Conservation (phyloP, 2,888 invertebrate genomes). For the Scaptomyza reducta region DNA sequence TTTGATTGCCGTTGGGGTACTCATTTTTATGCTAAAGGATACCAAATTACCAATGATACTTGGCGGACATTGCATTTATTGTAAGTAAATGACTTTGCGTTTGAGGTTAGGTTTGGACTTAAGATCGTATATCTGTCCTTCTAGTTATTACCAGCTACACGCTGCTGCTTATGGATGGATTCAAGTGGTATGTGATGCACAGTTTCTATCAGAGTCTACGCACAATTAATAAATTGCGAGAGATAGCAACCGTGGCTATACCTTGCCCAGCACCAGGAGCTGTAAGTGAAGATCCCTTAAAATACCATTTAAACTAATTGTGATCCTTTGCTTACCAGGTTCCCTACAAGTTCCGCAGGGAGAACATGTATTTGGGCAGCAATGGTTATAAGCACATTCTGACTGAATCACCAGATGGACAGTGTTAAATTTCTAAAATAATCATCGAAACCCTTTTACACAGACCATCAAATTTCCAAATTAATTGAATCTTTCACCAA, state of each 20-base stretch:
- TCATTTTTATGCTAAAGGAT: constrained; percentile 78
- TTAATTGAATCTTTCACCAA: constrained; percentile 17
- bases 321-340: constrained; percentile 59
- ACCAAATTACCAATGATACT: constrained; percentile 75
- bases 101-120: neutral
- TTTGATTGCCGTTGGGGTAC: constrained; percentile 68
- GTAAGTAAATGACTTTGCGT: constrained; percentile 63
- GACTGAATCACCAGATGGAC: constrained; percentile 82
- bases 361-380: constrained; percentile 84
- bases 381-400: constrained; percentile 84
- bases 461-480: constrained; percentile 45
- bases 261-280: constrained; percentile 83
- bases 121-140: constrained; percentile 6
- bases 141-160: constrained; percentile 77
- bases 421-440: constrained; percentile 56
- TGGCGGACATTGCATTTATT: constrained; percentile 80
- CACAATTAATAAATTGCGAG: constrained; percentile 83
- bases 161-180: constrained; percentile 76
- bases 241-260: constrained; percentile 84
- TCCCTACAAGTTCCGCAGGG: constrained; percentile 83
- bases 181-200: constrained; percentile 83
- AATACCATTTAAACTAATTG: no score
- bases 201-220: constrained; percentile 82
- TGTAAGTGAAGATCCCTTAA: constrained; percentile 64
- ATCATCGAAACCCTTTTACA: neutral